Conservation (phyloP, 2,113 vertebrate species). For the Sapajus apella region DNA sequence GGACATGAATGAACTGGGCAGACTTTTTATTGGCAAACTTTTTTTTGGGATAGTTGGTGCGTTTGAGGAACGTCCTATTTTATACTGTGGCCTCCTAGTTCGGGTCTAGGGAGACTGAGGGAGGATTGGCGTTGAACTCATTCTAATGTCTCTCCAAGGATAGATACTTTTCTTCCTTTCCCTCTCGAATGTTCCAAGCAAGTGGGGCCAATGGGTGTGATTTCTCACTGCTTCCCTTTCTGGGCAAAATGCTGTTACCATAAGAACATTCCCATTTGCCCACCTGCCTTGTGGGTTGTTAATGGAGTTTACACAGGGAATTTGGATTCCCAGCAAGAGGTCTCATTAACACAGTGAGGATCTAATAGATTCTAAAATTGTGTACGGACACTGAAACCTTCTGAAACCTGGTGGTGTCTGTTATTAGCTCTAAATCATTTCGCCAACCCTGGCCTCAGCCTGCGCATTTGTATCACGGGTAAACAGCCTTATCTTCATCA, state of each 20-base stretch:
- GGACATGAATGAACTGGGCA: background rate
- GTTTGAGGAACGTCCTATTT: background rate
- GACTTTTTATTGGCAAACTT: background rate
- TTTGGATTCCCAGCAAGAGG: constrained; percentile 58
- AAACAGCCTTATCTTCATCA: background rate
- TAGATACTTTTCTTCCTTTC: background rate
- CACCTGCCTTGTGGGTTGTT: constrained; percentile 55
- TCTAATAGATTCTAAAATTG: constrained; percentile 58
- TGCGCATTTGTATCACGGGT: background rate
- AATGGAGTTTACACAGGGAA: constrained; percentile 65
- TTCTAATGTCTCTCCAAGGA: background rate
- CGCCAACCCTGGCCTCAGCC: background rate
- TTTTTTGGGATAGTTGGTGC: background rate
- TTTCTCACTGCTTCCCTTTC: background rate
- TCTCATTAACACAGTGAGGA: constrained; percentile 57
- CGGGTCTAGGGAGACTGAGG: background rate
- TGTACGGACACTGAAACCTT: constrained; percentile 31
- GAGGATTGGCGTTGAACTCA: no score
- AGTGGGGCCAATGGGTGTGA: background rate
- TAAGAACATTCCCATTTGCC: background rate
- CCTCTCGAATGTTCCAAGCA: background rate
- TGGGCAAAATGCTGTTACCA: background rate
- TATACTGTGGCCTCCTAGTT: background rate
- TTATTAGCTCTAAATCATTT: constrained; percentile 43
- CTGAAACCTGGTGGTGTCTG: constrained; percentile 18